Evolutionary conservation across 1,140 invertebrate species (phyloP), one percentile per base, ranked within the genome.

Genomic region (Capitella teleta): DNA sequence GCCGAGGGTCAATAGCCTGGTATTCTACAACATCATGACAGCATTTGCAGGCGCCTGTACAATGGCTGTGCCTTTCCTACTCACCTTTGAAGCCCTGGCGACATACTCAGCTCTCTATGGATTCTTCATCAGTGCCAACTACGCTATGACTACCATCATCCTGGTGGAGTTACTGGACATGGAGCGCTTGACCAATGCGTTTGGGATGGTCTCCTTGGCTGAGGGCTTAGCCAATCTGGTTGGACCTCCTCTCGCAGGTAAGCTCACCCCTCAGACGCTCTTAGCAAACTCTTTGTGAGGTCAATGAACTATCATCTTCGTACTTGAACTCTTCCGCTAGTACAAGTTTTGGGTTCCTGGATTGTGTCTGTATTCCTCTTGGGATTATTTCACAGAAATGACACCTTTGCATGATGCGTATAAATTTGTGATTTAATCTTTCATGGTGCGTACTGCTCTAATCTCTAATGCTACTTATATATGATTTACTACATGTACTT

Each of bases 101-200:
- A 26, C 63, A 2, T 30, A 63, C 23, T 57, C 56, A 8, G 61
- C 55, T 3, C 36, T 25, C 2, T 72, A 66, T 59, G 70, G 68
- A 5, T 63, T 70, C 44, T 68, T 67, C 49, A 61, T 68, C 44
- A 64, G 62, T 47, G 68, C 66, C 21, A 72, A 69, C 51, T 70
- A 66, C 47, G 53, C 63, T 8, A 52, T 72, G 34, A 62, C 59
- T 6, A 67, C 70, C 5, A 59, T 72, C 23, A 57, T 72, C 23
- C 54, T 72, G 40, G 66, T 70, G 10, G 56, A 70, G 23, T 62
- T 61, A 50, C 51, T 71, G 6, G 66, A 67, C 12, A 59, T 72
- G 41, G 60, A 66, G 36, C 66, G 64, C 34, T 55, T 72, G 47
- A 64, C 70, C 21, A 67, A 63, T 57, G 65, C 68, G 28, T 72